A percentile compares a stretch with the other conserved stretches of the same genome.
Evolutionary conservation across 2,888 invertebrate species (phyloP).

Genomic region (Drymonia ruficornis): DNA sequence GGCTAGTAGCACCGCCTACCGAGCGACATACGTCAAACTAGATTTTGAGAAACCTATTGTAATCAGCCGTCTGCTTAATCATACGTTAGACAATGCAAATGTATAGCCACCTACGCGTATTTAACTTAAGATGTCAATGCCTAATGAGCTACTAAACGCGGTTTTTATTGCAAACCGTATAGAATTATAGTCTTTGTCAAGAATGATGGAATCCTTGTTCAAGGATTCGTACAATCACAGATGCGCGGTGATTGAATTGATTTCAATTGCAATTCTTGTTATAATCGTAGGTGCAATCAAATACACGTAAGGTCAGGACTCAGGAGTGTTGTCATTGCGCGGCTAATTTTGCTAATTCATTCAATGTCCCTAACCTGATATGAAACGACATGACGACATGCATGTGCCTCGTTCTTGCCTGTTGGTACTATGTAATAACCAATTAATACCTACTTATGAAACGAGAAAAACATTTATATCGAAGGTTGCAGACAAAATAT

Average conservation of each 20-base stretch:
- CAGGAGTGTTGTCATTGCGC: slow-evolving; percentile 30
- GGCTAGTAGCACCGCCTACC: slow-evolving; percentile 54
- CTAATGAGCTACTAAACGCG: slow-evolving; percentile 48
- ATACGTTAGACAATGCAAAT: slow-evolving; percentile 29
- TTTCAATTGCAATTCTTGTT: slow-evolving; percentile 47
- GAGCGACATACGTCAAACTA: slow-evolving; percentile 47
- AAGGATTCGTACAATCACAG: slow-evolving; percentile 51
- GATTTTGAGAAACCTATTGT: slow-evolving; percentile 57
- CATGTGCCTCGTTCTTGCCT: slow-evolving; percentile 13
- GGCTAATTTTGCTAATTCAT: slow-evolving; percentile 36
- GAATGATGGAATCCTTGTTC: slow-evolving; percentile 41
- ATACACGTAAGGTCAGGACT: slow-evolving; percentile 40
- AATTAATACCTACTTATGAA: slow-evolving; percentile 14
- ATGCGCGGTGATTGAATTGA: slow-evolving; percentile 44
- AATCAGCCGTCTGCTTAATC: slow-evolving; percentile 51
- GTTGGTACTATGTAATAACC: background rate
- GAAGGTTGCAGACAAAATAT: background rate
- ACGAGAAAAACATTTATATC: background rate
- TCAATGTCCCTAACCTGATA: slow-evolving; percentile 38
- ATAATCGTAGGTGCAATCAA: slow-evolving; percentile 45
- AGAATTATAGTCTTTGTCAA: slow-evolving; percentile 40
- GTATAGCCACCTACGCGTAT: slow-evolving; percentile 36
- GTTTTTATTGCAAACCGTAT: slow-evolving; percentile 46
- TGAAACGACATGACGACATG: slow-evolving; percentile 17
- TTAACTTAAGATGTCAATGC: slow-evolving; percentile 45